Conservation (phyloP, 2,113 vertebrate genomes). For the Macquaria ambigua region DNA sequence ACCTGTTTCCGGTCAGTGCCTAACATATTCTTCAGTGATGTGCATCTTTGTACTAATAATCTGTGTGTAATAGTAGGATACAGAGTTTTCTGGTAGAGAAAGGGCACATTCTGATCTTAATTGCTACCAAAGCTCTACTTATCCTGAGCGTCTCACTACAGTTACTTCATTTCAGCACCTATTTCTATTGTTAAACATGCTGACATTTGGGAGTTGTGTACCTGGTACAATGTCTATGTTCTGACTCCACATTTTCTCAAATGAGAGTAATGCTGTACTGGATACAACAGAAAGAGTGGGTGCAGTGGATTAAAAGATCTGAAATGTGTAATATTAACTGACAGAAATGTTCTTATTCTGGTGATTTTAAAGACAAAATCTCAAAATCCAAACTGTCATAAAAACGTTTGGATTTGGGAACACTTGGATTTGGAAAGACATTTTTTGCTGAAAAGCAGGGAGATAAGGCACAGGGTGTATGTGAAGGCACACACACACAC, state of each 20-base stretch:
- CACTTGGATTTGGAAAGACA: conserved; percentile 17
- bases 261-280: not conserved
- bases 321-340: not conserved
- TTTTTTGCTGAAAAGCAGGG: conserved; percentile 34
- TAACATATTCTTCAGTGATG: not conserved
- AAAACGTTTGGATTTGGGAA: conserved; percentile 24
- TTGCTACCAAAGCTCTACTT: no score
- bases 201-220: not conserved
- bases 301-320: conserved; percentile 3
- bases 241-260: not conserved
- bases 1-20: not conserved
- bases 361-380: conserved; percentile 25
- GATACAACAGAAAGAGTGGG: not conserved
- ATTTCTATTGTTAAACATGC: not conserved
- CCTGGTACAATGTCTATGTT: not conserved
- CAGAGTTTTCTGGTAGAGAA: no score
- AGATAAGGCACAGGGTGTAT: conserved; percentile 24
- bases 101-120: not conserved
- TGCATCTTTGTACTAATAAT: not conserved
- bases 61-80: not conserved
- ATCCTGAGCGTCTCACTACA: no score
- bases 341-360: conserved; percentile 6
- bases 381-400: conserved; percentile 10
- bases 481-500: conserved; percentile 33
- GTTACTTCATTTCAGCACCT: not conserved